Conservation (phyloP, 1,140 invertebrate genomes). For the Drosophila sp. region DNA sequence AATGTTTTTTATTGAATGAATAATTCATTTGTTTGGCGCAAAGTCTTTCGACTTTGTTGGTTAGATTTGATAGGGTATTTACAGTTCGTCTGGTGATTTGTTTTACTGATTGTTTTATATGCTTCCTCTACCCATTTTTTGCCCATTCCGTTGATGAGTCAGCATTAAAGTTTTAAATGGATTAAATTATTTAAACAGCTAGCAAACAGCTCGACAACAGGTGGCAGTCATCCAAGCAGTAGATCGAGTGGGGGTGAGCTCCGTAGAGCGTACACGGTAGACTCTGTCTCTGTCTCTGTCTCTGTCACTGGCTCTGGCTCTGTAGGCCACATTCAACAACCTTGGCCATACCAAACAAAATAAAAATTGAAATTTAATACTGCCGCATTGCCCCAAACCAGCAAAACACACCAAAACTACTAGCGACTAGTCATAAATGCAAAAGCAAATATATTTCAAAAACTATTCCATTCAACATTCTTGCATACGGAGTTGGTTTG, state of each 20-base stretch:
- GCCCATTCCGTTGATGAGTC: constrained; percentile 44
- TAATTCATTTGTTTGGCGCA: neutral
- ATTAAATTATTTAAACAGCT: constrained; percentile 30
- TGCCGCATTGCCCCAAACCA: constrained; percentile 3
- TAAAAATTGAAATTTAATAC: constrained; percentile 11
- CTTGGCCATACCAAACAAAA: neutral
- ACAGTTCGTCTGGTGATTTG: constrained; percentile 4
- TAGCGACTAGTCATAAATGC: constrained; percentile 63
- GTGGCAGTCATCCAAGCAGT: constrained; percentile 55
- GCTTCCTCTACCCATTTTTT: constrained; percentile 15
- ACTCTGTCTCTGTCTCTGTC: neutral
- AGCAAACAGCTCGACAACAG: constrained; percentile 31
- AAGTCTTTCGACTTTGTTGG: neutral
- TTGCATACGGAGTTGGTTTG: constrained; percentile 10
- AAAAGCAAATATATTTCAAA: constrained; percentile 52
- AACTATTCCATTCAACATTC: constrained; percentile 70
- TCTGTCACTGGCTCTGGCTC: neutral
- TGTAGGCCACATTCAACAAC: constrained; percentile 1
- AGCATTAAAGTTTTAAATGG: constrained; percentile 43
- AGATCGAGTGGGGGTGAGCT: neutral
- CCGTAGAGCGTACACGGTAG: neutral
- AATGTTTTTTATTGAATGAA: constrained; percentile 2
- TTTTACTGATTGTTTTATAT: constrained; percentile 6
- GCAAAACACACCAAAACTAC: neutral
- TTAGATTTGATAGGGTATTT: constrained; percentile 21